Evolutionary conservation across 2,888 invertebrate genomes (phyloP).

Genomic region (Lumbricus terrestris): DNA sequence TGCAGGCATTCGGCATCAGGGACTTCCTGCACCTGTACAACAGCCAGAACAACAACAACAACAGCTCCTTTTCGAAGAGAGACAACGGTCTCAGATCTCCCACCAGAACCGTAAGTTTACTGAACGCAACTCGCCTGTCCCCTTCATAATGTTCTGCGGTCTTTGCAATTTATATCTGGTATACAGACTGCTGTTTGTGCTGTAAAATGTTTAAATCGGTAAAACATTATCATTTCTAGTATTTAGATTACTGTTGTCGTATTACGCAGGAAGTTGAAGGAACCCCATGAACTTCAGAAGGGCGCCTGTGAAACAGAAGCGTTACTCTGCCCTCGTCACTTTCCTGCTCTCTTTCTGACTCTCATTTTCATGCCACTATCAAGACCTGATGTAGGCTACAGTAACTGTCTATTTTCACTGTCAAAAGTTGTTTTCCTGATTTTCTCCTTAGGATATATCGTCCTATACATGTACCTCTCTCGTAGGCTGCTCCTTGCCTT

Average conservation of each 20-base stretch:
- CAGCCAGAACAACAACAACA: neutral
- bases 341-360: neutral
- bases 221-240: neutral
- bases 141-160: neutral
- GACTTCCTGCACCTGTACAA: neutral
- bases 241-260: neutral
- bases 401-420: too few species aligned
- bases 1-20: neutral
- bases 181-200: neutral
- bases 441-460: too few species aligned
- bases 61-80: neutral
- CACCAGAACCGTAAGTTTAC: neutral
- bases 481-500: too few species aligned
- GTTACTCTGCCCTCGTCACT: fast-evolving
- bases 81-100: neutral
- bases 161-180: neutral
- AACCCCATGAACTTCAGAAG: neutral
- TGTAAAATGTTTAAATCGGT: neutral
- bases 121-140: neutral
- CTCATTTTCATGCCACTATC: too few species aligned
- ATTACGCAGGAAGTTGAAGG: too few species aligned
- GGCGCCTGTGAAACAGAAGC: neutral
- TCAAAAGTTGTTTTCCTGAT: too few species aligned
- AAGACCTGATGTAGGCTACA: too few species aligned
- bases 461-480: too few species aligned